Percentiles rank a stretch among this genome's conserved stretches.
Conservation (phyloP, 1,140 invertebrate genomes). For the Battus philenor region DNA sequence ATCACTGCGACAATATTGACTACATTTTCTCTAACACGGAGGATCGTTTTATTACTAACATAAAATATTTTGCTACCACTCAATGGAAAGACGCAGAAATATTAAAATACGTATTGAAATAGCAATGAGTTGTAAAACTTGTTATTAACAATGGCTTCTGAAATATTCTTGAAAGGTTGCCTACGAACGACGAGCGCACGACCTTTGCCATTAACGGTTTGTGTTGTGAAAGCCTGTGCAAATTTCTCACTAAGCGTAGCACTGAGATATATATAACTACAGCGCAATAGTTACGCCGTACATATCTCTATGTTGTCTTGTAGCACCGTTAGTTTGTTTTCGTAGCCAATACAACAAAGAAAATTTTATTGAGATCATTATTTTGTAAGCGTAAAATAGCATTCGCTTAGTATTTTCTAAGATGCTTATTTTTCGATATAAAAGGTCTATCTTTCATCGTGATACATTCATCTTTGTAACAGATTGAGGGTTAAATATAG, state of each 20-base stretch:
- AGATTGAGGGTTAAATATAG: constrained; percentile 14
- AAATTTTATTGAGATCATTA: neutral
- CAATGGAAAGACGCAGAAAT: neutral
- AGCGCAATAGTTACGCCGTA: no score
- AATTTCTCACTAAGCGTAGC: constrained; percentile 1
- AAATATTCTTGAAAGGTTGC: neutral
- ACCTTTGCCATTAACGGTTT: constrained; percentile 11
- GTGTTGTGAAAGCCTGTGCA: neutral
- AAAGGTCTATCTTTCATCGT: no score
- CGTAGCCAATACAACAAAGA: neutral
- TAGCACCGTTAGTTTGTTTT: neutral
- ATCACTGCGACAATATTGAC: constrained; percentile 18
- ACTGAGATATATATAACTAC: neutral
- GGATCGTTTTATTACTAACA: constrained; percentile 16
- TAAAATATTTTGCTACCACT: constrained; percentile 16
- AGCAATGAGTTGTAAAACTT: neutral
- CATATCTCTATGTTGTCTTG: no score
- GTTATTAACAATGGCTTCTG: constrained; percentile 3
- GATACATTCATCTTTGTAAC: no score
- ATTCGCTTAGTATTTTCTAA: no score
- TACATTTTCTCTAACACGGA: constrained; percentile 13
- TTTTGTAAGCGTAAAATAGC: no score
- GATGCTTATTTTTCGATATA: no score
- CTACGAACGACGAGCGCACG: constrained; percentile 1
- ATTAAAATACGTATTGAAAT: neutral